Evolutionary conservation across 35 echinoderm and acorn worm species (phyloP).

Genomic region (Diadema setosum): DNA sequence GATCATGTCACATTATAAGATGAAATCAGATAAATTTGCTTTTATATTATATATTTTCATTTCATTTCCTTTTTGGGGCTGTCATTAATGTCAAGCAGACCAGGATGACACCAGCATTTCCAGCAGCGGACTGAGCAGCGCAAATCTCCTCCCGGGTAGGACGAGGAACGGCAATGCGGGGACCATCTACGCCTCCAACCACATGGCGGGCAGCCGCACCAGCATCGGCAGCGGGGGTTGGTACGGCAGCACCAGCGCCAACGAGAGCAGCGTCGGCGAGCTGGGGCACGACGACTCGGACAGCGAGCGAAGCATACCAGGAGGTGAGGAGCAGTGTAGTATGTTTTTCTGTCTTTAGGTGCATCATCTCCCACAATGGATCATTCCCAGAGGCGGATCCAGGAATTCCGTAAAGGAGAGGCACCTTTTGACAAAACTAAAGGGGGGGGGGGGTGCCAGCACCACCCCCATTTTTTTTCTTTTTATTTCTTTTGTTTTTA

Average conservation of each 20-base stretch:
- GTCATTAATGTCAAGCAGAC: too few relatives aligned
- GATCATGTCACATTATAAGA: too few relatives aligned
- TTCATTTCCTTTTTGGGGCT: not conserved
- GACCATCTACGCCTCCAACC: slow-evolving; percentile 57
- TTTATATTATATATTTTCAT: not conserved
- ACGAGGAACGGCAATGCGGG: not conserved
- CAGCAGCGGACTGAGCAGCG: slow-evolving; percentile 23
- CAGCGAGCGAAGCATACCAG: slow-evolving; percentile 75
- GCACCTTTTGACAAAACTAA: too few relatives aligned
- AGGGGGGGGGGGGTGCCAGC: too few relatives aligned
- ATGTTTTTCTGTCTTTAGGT: too few relatives aligned
- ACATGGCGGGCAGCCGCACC: slow-evolving; percentile 70
- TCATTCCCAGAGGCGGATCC: too few relatives aligned
- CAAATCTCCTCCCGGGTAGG: not conserved
- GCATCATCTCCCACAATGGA: too few relatives aligned
- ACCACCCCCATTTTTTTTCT: too few relatives aligned
- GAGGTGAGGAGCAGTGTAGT: slow-evolving; percentile 67
- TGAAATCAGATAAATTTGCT: too few relatives aligned
- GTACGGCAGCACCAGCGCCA: slow-evolving; percentile 73
- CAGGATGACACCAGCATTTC: slow-evolving; percentile 49
- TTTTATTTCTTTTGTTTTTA: too few relatives aligned
- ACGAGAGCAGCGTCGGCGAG: slow-evolving; percentile 80
- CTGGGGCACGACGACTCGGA: slow-evolving; percentile 67
- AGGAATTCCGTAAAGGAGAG: too few relatives aligned
- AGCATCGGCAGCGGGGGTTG: slow-evolving; percentile 79